These are phyloP conservation scores for Malurus elegans DNA, from an alignment of 2,113 vertebrate species.

Conservation along the genomic window DNA sequence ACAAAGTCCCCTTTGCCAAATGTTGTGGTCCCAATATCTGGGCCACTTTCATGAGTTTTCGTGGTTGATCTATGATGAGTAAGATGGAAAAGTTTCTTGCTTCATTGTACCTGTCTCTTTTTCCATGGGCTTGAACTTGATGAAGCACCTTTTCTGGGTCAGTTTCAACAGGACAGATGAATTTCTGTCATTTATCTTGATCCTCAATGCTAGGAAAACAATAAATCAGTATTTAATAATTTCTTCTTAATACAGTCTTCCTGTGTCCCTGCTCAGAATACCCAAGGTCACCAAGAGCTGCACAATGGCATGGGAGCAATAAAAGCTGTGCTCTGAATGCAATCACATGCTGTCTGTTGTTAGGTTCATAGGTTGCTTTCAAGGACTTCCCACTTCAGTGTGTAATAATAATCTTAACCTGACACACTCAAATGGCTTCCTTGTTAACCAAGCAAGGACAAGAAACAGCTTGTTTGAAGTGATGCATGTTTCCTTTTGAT, in stretches of 20 bases:
- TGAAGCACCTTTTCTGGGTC: not conserved
- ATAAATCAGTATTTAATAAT: slow-evolving; percentile 44
- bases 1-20: not conserved
- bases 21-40: not conserved
- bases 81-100: not conserved
- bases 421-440: not conserved
- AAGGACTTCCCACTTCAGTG: not conserved
- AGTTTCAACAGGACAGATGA: not conserved
- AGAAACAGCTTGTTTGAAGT: not conserved
- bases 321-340: not conserved
- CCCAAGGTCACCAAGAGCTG: not conserved
- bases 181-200: slow-evolving; percentile 29
- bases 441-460: not conserved
- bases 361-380: not conserved
- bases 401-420: not conserved
- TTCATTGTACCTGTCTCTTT: not conserved
- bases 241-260: not conserved
- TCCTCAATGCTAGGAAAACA: not conserved
- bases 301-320: not conserved
- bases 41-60: not conserved
- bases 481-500: slow-evolving; percentile 7
- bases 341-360: not conserved
- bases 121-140: not conserved
- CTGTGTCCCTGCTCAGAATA: not conserved
- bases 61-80: not conserved